Percentiles rank a stretch among this genome's conserved stretches.
phyloP scores from a whole-genome alignment of 1,140 invertebrate species.

The Calosoma granatense region DNA sequence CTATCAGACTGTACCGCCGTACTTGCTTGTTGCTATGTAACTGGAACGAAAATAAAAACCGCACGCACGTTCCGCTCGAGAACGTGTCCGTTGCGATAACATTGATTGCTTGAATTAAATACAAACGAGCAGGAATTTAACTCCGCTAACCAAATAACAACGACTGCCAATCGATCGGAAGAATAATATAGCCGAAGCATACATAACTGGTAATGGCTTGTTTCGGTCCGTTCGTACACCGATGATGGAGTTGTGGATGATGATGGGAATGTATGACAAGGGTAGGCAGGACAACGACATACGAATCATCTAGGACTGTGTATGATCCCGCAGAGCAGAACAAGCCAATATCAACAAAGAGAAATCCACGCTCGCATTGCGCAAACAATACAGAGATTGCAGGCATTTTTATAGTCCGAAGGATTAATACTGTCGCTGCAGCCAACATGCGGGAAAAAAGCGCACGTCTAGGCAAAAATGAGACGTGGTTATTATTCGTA shows the following conservation, averaged over 20 bases:
- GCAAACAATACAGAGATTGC: neutral
- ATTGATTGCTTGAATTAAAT: slow-evolving; percentile 7
- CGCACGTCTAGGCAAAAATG: neutral
- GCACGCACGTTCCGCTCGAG: neutral
- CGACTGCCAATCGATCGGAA: neutral
- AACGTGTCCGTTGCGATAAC: neutral
- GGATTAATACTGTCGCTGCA: neutral
- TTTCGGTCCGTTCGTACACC: no score
- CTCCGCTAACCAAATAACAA: neutral
- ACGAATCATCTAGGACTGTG: no score
- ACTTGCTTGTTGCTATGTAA: neutral
- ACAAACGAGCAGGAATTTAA: slow-evolving; percentile 5
- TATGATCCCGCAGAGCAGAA: no score
- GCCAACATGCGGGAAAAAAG: no score
- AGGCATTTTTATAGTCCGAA: neutral
- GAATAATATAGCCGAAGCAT: no score
- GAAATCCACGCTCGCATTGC: neutral
- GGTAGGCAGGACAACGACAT: no score
- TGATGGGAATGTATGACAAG: no score
- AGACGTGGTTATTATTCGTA: neutral
- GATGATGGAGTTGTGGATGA: no score
- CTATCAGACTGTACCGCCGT: neutral
- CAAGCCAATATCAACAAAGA: neutral
- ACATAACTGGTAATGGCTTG: no score
- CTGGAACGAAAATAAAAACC: neutral